Base-by-base conservation (phyloP, 2,113 vertebrate species). In the Galeopterus variegatus region DNA sequence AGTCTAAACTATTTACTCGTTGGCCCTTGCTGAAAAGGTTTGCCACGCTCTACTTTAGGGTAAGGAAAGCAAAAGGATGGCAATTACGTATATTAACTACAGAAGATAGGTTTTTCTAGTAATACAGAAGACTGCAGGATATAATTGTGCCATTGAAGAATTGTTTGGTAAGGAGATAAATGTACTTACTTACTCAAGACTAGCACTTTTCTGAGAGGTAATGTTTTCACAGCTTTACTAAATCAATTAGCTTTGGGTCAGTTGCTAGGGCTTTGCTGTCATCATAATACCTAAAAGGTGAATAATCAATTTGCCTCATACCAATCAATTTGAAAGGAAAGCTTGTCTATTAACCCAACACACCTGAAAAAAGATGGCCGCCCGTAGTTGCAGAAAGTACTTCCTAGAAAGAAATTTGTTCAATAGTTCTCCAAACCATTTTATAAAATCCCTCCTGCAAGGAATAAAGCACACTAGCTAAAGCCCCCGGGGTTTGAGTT, bases 191-290 rank as follows among this genome's bases (percentile, higher is more conserved):
- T 88, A 36, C 9, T 85, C 36, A 89, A 73, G 76, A 86, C 26
- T 23, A 76, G 10, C 23, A 41, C 14, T 95, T 88, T 95, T 72
- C 41, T 76, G 45, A 64, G 8, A 90, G 56, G 33, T 52, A 62
- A 93, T 84, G 6, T 48, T 92, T 95, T 52, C 48, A 31, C 5
- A 91, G 5, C 56, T 95, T 73, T 79, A 82, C 33, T 83, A 82
- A 95, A 83, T 77, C 80, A 91, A 50, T 95, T 65, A 82, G 26
- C 54, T 75, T 87, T 77, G 19, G 26, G 23, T 97, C 54, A 95
- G 26, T 88, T 85, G 50, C 13, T 52, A 73, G 41, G 11, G 3
- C 17, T 69, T 77, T 76, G 10, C 36, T 87, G 17, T 58, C 19
- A 45, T 60, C 28, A 12, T 36, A 77, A 45, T 92, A 83, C 48